phyloP scores from a whole-genome alignment of 2,888 invertebrate species.

The Cosmia trapezina region DNA sequence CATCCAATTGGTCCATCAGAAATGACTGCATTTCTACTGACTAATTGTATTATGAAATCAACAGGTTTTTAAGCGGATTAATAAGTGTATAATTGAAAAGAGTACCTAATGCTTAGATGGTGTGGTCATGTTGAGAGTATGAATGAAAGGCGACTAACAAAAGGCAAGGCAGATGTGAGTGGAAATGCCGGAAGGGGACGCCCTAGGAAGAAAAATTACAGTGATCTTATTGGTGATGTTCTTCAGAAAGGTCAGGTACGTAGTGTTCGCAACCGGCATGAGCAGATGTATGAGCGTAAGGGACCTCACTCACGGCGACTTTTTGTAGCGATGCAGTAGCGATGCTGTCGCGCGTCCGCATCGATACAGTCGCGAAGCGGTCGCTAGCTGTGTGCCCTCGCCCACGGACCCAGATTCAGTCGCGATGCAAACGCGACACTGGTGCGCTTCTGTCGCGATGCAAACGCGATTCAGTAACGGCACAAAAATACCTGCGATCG shows the following conservation, averaged over 20 bases:
- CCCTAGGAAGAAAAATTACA: not conserved
- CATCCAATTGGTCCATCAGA: slow-evolving; percentile 1
- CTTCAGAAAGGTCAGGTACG: not conserved
- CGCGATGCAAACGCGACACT: too few relatives aligned
- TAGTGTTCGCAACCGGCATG: not conserved
- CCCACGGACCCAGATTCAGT: too few relatives aligned
- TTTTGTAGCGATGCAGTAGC: too few relatives aligned
- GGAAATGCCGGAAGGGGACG: not conserved
- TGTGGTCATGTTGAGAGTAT: not conserved
- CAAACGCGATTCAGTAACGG: too few relatives aligned
- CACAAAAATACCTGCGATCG: too few relatives aligned
- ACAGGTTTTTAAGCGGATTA: slow-evolving; percentile 2
- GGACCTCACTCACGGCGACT: too few relatives aligned
- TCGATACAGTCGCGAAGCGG: too few relatives aligned
- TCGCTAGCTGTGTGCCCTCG: too few relatives aligned
- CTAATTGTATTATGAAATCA: slow-evolving; percentile 17
- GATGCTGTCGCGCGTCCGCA: too few relatives aligned
- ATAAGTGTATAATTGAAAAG: too few relatives aligned
- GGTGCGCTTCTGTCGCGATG: too few relatives aligned
- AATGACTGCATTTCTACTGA: slow-evolving; percentile 20
- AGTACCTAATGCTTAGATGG: not conserved
- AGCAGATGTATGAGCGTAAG: too few relatives aligned
- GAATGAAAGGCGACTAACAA: not conserved
- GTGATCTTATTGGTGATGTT: not conserved
- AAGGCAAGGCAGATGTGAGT: not conserved